phyloP scores from a whole-genome alignment of 1,140 invertebrate species.

The Dryas iulia region DNA sequence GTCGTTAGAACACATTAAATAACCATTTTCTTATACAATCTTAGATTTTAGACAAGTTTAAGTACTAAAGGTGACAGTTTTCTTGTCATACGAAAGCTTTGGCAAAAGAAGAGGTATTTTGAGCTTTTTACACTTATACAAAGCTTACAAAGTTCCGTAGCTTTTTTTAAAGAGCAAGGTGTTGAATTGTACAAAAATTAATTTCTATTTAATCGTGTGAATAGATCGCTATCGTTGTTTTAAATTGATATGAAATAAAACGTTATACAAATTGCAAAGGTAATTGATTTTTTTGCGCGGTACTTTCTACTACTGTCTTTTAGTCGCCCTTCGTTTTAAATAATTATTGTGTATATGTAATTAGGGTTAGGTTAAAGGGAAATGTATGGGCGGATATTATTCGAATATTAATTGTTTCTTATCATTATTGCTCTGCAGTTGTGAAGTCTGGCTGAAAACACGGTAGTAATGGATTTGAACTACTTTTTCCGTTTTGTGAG shows the following conservation, averaged over 20 bases:
- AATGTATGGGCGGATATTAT: no score
- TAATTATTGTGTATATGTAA: not conserved
- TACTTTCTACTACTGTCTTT: no score
- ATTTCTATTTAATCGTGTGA: constrained; percentile 51
- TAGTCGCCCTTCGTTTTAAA: no score
- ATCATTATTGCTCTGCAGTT: no score
- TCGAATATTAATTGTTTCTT: not conserved
- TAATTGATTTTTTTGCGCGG: constrained; percentile 24
- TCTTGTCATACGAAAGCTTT: constrained; percentile 7
- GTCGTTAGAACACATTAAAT: constrained; percentile 22
- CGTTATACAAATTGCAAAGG: constrained; percentile 20
- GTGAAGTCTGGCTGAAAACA: no score
- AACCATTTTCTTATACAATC: constrained; percentile 9
- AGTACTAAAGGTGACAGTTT: constrained; percentile 20
- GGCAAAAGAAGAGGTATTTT: not conserved
- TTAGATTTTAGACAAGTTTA: constrained; percentile 21
- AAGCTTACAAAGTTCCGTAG: not conserved
- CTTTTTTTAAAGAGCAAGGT: not conserved
- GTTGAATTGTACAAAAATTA: constrained; percentile 33
- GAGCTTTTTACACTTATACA: not conserved
- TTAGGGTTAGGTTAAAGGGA: not conserved
- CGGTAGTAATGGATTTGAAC: no score
- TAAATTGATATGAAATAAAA: constrained; percentile 27
- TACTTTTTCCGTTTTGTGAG: no score
- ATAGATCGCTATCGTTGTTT: constrained; percentile 33